A percentile compares a stretch with the other conserved stretches of the same genome.
Conservation (phyloP, 2,888 invertebrate species). For the Drosophila lacicola region DNA sequence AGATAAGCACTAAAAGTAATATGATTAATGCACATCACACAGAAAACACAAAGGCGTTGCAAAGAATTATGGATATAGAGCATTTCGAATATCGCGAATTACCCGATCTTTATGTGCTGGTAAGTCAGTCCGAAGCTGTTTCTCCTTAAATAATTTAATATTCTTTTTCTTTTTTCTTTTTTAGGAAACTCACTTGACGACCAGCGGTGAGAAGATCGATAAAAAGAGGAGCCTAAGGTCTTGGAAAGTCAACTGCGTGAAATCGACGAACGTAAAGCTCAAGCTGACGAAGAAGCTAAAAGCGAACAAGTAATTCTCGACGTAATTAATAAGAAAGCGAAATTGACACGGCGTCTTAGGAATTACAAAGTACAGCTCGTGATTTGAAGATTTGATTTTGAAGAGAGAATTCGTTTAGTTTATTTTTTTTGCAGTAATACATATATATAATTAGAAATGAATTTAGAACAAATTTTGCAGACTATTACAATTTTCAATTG, state of each 20-base stretch:
- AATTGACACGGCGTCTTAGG: slow-evolving; percentile 49
- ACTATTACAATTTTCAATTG: slow-evolving; percentile 53
- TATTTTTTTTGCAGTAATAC: slow-evolving; percentile 60
- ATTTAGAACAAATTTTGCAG: slow-evolving; percentile 50
- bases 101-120: too few species aligned
- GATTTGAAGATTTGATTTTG: slow-evolving; percentile 58
- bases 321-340: slow-evolving; percentile 84
- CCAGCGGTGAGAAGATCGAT: too few species aligned
- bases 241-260: slow-evolving; percentile 81
- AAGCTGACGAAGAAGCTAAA: slow-evolving; percentile 42
- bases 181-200: too few species aligned
- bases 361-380: slow-evolving; percentile 61
- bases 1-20: slow-evolving; percentile 39
- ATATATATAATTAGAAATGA: slow-evolving; percentile 48
- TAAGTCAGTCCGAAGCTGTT: too few species aligned
- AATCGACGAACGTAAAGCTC: slow-evolving; percentile 61
- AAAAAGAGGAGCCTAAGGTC: too few species aligned
- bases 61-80: too few species aligned
- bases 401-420: slow-evolving; percentile 82
- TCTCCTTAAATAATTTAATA: too few species aligned
- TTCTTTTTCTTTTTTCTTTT: too few species aligned
- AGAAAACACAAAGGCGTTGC: too few species aligned
- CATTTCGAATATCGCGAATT: too few species aligned
- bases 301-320: slow-evolving; percentile 71
- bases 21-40: too few species aligned